Conservation (phyloP, 2,888 invertebrate genomes). For the Thysanoteuthis rhombus region DNA sequence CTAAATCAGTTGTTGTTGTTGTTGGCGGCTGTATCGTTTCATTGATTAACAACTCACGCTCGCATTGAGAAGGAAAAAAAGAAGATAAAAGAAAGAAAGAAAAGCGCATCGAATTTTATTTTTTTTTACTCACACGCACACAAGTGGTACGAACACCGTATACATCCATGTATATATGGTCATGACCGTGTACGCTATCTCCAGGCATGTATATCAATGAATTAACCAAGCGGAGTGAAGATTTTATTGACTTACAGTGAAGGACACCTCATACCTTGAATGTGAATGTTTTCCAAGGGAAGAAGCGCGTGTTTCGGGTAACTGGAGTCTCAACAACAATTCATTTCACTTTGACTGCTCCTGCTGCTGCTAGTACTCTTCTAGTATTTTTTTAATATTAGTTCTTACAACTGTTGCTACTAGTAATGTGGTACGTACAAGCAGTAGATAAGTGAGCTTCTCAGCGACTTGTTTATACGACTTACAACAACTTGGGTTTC, state of each 20-base stretch:
- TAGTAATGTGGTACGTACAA: neutral
- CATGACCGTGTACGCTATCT: too few species aligned
- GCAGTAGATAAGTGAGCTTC: neutral
- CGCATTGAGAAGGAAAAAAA: neutral
- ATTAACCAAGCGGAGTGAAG: too few species aligned
- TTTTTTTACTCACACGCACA: too few species aligned
- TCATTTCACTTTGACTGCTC: neutral
- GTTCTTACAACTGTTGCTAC: neutral
- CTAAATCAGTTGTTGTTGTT: neutral
- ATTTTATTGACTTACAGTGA: too few species aligned
- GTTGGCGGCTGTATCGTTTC: too few species aligned
- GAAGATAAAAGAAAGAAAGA: too few species aligned
- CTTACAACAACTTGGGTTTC: neutral
- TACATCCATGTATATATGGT: too few species aligned
- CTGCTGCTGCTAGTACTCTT: neutral
- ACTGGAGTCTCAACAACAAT: too few species aligned
- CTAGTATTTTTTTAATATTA: neutral
- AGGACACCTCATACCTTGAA: neutral
- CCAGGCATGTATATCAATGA: too few species aligned
- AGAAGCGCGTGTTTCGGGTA: neutral
- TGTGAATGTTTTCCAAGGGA: neutral
- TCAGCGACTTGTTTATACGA: neutral
- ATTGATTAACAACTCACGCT: neutral
- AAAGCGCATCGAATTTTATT: too few species aligned
- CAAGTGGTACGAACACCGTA: too few species aligned